Evolutionary conservation across 30 jellyfish, hydroid and myxozoan genomes (phyloP).

Genomic region (Hydra vulgaris): DNA sequence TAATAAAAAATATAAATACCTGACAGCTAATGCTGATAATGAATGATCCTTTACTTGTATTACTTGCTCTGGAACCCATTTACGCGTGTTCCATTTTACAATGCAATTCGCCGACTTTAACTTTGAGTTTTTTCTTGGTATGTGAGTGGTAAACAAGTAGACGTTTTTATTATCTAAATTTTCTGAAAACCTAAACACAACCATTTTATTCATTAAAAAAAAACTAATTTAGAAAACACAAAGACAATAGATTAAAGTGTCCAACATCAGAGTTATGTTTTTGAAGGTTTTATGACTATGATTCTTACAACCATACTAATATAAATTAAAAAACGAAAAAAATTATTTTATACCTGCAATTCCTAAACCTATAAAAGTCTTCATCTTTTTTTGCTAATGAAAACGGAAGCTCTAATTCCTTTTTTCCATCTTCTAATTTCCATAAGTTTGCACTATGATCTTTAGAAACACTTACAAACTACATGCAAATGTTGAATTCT

Average conservation of each 20-base stretch:
- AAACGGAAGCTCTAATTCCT: slow-evolving; percentile 61
- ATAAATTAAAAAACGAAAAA: too few relatives aligned
- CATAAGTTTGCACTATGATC: slow-evolving; percentile 76
- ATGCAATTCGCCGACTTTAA: slow-evolving; percentile 38
- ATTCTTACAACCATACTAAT: too few relatives aligned
- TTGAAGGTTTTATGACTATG: too few relatives aligned
- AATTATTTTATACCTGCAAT: slow-evolving; percentile 52
- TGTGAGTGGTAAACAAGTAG: slow-evolving; percentile 60
- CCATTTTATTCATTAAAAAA: not conserved
- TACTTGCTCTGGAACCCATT: slow-evolving; percentile 58
- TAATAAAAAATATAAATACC: slow-evolving; percentile 30
- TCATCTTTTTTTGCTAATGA: slow-evolving; percentile 80
- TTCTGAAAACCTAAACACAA: slow-evolving; percentile 32
- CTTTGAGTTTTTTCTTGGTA: slow-evolving; percentile 56
- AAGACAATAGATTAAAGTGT: too few relatives aligned
- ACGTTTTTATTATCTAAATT: slow-evolving; percentile 39
- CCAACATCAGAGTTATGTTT: too few relatives aligned
- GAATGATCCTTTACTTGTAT: slow-evolving; percentile 41
- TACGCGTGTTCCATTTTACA: slow-evolving; percentile 78
- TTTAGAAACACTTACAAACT: slow-evolving; percentile 69
- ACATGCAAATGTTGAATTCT: not conserved
- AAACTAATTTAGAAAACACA: not conserved
- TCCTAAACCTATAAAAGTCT: slow-evolving; percentile 51
- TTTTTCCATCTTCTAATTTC: slow-evolving; percentile 57
- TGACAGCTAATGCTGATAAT: slow-evolving; percentile 56